Conservation (phyloP, 1,140 invertebrate genomes). For the Pseudobourletiella spinata region DNA sequence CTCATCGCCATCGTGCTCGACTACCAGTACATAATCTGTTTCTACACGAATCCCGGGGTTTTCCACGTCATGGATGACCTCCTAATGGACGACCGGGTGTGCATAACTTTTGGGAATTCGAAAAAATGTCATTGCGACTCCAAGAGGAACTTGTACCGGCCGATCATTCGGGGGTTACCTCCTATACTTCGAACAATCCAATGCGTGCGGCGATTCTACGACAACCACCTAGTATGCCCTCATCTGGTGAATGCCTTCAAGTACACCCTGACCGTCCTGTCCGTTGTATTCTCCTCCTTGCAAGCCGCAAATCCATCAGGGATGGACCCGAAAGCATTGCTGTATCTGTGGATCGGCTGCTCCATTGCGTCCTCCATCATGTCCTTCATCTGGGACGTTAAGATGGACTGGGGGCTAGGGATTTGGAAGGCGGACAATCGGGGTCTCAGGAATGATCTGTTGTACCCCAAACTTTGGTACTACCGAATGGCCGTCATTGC, state of each 20-base stretch:
- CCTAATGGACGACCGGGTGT: not conserved
- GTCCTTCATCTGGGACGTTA: constrained; percentile 88
- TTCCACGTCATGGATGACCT: not conserved
- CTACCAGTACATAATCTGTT: constrained; percentile 83
- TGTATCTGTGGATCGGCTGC: constrained; percentile 67
- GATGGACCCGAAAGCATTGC: constrained; percentile 59
- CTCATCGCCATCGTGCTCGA: constrained; percentile 80
- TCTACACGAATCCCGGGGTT: constrained; percentile 51
- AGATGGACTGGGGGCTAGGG: constrained; percentile 97
- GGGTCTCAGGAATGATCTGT: constrained; percentile 54
- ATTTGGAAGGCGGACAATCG: constrained; percentile 56
- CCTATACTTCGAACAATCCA: constrained; percentile 98
- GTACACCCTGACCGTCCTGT: constrained; percentile 94
- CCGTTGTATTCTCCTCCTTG: constrained; percentile 76
- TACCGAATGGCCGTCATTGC: constrained; percentile 97
- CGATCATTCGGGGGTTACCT: constrained; percentile 80
- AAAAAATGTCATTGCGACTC: not conserved
- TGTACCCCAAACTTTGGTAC: constrained; percentile 57
- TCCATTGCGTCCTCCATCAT: constrained; percentile 70
- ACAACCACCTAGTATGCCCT: constrained; percentile 81
- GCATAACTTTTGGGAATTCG: not conserved
- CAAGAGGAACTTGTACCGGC: constrained; percentile 42
- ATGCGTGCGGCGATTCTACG: constrained; percentile 85
- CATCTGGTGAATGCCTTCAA: constrained; percentile 96
- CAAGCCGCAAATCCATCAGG: constrained; percentile 51